A percentile compares a stretch with the other conserved stretches of the same genome.
Conservation (phyloP, 2,797 vertebrate species). For the Halcyon badia region DNA sequence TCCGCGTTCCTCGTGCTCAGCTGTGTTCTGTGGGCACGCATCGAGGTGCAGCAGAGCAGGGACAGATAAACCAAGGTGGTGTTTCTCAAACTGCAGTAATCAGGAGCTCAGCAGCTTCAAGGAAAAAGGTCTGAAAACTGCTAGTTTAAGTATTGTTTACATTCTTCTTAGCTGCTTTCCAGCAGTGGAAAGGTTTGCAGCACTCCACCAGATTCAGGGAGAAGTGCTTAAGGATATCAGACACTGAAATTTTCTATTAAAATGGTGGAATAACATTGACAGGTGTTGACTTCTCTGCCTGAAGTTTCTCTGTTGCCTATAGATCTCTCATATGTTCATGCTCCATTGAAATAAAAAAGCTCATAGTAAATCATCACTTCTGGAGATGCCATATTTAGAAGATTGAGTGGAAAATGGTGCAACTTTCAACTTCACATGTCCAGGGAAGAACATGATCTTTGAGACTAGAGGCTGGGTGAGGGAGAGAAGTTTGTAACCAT, state of each 20-base stretch:
- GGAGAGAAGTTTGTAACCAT: neutral
- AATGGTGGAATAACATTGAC: neutral
- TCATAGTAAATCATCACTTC: neutral
- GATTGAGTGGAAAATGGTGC: neutral
- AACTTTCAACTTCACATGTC: neutral
- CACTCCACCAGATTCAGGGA: neutral
- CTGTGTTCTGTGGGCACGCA: neutral
- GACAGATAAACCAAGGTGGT: rapidly evolving
- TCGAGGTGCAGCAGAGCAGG: neutral
- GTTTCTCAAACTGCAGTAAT: neutral
- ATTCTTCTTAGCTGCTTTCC: neutral
- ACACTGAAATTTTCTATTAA: neutral
- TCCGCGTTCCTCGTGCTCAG: neutral
- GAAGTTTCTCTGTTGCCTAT: neutral
- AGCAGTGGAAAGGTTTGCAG: neutral
- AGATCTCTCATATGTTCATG: neutral
- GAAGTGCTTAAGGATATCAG: neutral
- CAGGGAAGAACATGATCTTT: neutral
- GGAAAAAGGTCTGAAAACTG: neutral
- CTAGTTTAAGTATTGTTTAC: neutral
- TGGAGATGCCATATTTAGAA: neutral
- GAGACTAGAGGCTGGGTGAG: neutral
- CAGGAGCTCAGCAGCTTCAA: neutral
- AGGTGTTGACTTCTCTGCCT: neutral
- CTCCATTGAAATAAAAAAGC: neutral